phyloP scores from a whole-genome alignment of 2,797 vertebrate species.

The Sylvia borin region DNA sequence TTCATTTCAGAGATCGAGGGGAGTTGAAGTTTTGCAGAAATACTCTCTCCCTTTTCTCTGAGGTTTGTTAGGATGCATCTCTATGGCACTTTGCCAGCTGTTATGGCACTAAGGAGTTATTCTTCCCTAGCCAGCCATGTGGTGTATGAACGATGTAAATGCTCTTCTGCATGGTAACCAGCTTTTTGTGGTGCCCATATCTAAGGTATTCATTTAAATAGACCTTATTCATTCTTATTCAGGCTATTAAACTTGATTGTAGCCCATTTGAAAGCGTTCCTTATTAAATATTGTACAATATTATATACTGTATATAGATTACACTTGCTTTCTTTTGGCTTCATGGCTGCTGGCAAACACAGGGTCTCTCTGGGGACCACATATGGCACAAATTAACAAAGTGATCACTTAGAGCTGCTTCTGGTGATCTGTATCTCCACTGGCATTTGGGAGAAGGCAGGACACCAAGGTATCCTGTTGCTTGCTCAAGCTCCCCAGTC shows the following conservation, averaged over 20 bases:
- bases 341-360: neutral
- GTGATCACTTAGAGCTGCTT: neutral
- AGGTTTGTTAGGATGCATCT: neutral
- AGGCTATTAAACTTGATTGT: neutral
- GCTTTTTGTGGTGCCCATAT: neutral
- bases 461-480: neutral
- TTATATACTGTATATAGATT: neutral
- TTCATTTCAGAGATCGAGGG: neutral
- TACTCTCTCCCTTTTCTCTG: neutral
- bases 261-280: neutral
- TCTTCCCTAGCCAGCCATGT: neutral
- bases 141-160: neutral
- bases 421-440: neutral
- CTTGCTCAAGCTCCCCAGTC: neutral
- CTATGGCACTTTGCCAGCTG: neutral
- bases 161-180: neutral
- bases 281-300: neutral
- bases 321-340: neutral
- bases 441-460: neutral
- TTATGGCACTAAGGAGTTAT: neutral
- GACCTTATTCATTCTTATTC: neutral
- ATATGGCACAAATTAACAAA: neutral
- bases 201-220: neutral
- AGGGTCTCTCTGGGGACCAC: neutral
- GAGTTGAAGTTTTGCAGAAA: neutral